phyloP scores from a whole-genome alignment of 2,797 vertebrate genomes.

The Pogoniulus pusillus region DNA sequence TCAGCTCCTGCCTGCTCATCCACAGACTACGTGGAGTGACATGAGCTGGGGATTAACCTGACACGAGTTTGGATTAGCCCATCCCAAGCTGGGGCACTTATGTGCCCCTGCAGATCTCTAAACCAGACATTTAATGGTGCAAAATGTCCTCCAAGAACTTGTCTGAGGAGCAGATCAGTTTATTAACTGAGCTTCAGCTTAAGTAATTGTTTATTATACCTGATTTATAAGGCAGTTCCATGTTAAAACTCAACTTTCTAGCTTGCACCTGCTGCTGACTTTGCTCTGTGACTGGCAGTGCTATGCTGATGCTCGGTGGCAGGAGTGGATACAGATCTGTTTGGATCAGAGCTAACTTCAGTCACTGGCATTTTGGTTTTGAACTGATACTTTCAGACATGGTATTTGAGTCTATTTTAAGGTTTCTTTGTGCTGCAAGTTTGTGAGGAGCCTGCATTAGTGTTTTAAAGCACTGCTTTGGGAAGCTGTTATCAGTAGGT shows the following conservation, averaged over 20 bases:
- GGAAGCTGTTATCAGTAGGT: slow-evolving; percentile 31
- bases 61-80: too few species aligned
- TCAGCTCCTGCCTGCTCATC: background rate
- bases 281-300: background rate
- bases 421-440: background rate
- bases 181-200: background rate
- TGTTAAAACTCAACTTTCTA: background rate
- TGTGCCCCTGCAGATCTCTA: background rate
- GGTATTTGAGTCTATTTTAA: slow-evolving; percentile 5
- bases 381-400: background rate
- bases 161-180: background rate
- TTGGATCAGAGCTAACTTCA: background rate
- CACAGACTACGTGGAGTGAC: background rate
- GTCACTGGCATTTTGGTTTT: background rate
- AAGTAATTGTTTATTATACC: background rate
- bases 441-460: background rate
- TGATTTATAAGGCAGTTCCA: background rate
- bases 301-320: background rate
- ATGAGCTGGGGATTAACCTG: background rate
- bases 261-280: background rate
- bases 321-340: background rate
- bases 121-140: background rate
- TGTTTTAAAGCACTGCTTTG: slow-evolving; percentile 25
- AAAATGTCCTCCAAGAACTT: background rate
- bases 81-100: background rate